Conservation (phyloP, 2,888 invertebrate species). For the Podabrus alpinus region DNA sequence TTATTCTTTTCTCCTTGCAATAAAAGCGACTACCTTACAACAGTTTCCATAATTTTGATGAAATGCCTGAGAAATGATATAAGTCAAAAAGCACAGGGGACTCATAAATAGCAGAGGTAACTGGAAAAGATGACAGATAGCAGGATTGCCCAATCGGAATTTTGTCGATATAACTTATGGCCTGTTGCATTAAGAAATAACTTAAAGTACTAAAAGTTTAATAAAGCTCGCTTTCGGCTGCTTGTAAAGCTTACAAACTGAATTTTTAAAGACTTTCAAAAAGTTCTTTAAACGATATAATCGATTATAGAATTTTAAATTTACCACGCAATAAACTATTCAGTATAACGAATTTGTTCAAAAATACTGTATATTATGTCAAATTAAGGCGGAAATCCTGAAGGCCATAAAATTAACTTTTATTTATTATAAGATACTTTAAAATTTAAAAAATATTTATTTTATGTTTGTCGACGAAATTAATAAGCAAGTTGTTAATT, state of each 20-base stretch:
- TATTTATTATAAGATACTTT: background rate
- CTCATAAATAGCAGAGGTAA: conserved; percentile 20
- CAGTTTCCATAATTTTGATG: conserved; percentile 20
- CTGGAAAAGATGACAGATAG: conserved; percentile 20
- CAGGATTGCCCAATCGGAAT: conserved; percentile 11
- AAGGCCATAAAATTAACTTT: no score
- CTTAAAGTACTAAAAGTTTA: background rate
- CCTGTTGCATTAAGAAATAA: conserved; percentile 17
- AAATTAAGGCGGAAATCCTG: no score
- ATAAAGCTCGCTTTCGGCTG: conserved; percentile 2
- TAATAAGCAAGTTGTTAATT: background rate
- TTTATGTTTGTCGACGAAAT: background rate
- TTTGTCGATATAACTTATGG: conserved; percentile 14
- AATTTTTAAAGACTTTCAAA: background rate
- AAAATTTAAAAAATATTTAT: background rate
- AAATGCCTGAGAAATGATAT: conserved; percentile 18
- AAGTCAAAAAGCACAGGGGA: conserved; percentile 20
- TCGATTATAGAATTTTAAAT: background rate
- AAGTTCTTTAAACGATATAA: background rate
- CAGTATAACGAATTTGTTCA: background rate
- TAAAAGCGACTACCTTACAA: conserved; percentile 12
- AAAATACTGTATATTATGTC: background rate
- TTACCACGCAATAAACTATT: background rate
- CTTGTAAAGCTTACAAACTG: background rate
- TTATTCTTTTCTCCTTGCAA: conserved; percentile 15